Conservation (phyloP, 2,797 vertebrate genomes). For the Decapterus maruadsi region DNA sequence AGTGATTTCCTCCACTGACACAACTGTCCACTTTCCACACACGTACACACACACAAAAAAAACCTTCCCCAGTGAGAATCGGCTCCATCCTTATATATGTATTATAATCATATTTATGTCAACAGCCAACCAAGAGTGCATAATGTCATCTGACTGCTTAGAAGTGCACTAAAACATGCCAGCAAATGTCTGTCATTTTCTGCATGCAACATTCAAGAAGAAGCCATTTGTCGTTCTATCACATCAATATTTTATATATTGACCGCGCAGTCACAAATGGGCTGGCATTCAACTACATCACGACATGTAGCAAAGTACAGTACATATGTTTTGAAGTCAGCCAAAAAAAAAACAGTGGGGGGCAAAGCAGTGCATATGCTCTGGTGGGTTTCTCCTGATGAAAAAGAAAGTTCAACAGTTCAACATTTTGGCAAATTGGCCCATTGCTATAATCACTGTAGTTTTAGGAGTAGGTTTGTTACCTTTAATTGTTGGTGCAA, state of each 20-base stretch:
- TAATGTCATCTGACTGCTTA: constrained; percentile 57
- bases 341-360: neutral
- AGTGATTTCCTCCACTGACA: neutral
- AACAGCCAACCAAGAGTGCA: constrained; percentile 41
- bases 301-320: neutral
- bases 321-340: constrained; percentile 25
- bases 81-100: neutral
- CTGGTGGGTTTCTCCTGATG: too few relatives aligned
- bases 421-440: too few relatives aligned
- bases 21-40: neutral
- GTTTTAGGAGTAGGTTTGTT: too few relatives aligned
- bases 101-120: constrained; percentile 27
- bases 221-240: constrained; percentile 68
- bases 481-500: too few relatives aligned
- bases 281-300: constrained; percentile 26
- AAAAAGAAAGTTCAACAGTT: neutral
- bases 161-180: constrained; percentile 54
- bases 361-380: neutral
- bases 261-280: constrained; percentile 50
- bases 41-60: neutral
- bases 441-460: too few relatives aligned
- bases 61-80: neutral
- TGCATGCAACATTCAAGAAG: constrained; percentile 71
- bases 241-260: constrained; percentile 73
- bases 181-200: constrained; percentile 60